Conservation (phyloP, 2,797 vertebrate genomes). For the Sebastes wilsoni region DNA sequence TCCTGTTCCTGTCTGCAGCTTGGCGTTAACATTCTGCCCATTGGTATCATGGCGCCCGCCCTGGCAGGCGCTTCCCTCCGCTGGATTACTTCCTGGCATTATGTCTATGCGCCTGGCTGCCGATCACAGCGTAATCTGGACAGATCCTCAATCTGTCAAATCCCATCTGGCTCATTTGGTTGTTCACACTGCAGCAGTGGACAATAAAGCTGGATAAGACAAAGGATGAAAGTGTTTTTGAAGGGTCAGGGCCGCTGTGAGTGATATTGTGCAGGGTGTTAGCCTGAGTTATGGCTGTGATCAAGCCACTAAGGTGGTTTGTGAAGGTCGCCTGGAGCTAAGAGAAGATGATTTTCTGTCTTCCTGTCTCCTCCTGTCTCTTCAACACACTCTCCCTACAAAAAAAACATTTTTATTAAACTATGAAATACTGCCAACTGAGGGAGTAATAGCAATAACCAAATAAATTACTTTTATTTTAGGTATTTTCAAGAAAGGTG, state of each 20-base stretch:
- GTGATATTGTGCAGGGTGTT: neutral
- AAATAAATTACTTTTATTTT: neutral
- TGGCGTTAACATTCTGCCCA: neutral
- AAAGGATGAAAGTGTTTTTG: constrained; percentile 5
- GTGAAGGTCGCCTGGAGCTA: constrained; percentile 32
- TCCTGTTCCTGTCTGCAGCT: neutral
- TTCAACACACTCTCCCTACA: neutral
- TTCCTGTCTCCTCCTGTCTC: neutral
- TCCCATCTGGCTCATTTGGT: constrained; percentile 39
- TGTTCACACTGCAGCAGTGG: neutral
- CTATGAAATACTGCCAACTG: neutral
- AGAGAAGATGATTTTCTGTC: neutral
- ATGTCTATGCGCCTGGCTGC: neutral
- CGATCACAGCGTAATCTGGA: constrained; percentile 32
- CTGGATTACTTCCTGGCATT: constrained; percentile 20
- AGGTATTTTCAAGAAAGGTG: neutral
- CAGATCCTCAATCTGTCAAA: constrained; percentile 23
- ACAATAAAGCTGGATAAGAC: neutral
- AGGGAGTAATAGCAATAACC: no score
- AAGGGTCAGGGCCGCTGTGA: constrained; percentile 7
- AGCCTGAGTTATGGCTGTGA: constrained; percentile 45
- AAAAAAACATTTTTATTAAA: neutral
- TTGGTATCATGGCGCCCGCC: neutral
- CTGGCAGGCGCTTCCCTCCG: neutral
- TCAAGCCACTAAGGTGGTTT: constrained; percentile 28